phyloP scores from a whole-genome alignment of 2,797 vertebrate genomes.

The Hylomyscus alleni region DNA sequence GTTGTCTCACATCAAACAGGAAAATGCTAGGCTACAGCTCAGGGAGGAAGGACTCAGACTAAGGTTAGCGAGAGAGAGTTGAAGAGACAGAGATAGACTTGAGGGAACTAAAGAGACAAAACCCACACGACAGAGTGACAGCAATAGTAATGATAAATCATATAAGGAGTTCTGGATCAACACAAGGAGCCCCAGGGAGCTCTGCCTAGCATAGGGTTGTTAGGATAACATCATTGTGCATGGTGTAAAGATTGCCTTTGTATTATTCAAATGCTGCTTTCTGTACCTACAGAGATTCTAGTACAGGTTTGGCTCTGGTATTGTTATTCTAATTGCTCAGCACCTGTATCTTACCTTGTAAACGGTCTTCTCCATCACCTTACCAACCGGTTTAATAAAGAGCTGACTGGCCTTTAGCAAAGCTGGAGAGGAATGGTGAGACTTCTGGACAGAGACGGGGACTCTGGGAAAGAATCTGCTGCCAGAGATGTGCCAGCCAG shows the following conservation, averaged over 20 bases:
- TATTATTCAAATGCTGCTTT: not conserved
- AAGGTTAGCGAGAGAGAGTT: not conserved
- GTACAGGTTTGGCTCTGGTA: not conserved
- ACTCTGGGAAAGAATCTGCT: not conserved
- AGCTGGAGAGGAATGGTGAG: not conserved
- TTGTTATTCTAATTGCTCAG: not conserved
- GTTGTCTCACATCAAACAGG: not conserved
- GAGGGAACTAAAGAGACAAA: not conserved
- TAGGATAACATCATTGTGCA: not conserved
- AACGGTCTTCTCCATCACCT: not conserved
- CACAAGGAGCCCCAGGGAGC: not conserved
- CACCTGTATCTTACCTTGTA: not conserved
- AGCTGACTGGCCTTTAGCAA: not conserved
- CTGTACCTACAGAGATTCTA: not conserved
- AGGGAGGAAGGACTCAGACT: not conserved
- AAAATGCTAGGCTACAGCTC: not conserved
- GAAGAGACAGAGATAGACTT: not conserved
- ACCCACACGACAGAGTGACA: not conserved
- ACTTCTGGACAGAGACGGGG: not conserved
- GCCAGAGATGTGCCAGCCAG: not conserved
- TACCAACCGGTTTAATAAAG: not conserved
- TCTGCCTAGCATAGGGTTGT: not conserved
- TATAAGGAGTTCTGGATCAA: not conserved
- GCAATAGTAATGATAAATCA: not conserved
- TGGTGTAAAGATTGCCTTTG: not conserved